A percentile compares a stretch with the other conserved stretches of the same genome.
These are phyloP conservation scores for Strix uralensis DNA, from an alignment of 2,113 vertebrate genomes.

Conservation along the genomic window DNA sequence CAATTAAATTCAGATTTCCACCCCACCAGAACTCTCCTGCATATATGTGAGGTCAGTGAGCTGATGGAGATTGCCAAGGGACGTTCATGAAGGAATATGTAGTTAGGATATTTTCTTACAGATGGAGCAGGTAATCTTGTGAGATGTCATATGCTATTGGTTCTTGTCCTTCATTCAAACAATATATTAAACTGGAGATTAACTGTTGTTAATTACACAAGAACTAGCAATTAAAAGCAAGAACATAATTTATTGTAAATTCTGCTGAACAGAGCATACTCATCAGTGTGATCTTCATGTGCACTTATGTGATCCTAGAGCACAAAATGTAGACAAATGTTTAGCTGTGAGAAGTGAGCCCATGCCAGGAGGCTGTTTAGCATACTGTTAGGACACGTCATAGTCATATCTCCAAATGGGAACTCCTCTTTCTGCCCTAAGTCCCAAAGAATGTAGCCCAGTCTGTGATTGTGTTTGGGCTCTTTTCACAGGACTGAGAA, in stretches of 20 bases:
- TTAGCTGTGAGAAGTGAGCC: rapidly evolving
- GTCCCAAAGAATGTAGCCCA: background rate
- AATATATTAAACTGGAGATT: background rate
- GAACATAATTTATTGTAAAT: background rate
- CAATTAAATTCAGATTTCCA: background rate
- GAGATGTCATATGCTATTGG: background rate
- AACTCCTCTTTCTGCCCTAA: background rate
- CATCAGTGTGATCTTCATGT: background rate
- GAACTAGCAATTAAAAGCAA: background rate
- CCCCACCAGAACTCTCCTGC: background rate
- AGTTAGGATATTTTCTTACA: background rate
- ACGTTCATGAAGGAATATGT: rapidly evolving
- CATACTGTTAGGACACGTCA: background rate
- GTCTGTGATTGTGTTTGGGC: background rate
- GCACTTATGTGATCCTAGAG: rapidly evolving
- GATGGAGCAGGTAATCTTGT: background rate
- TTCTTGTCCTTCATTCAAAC: background rate
- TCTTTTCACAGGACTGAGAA: background rate
- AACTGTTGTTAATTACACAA: background rate
- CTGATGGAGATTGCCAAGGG: background rate
- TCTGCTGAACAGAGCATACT: background rate
- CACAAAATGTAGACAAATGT: background rate
- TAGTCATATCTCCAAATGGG: rapidly evolving
- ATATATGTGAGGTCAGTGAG: background rate
- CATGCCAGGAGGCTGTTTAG: background rate